Evolutionary conservation across 2,888 invertebrate genomes (phyloP).

Genomic region (Drosophila infuscata): DNA sequence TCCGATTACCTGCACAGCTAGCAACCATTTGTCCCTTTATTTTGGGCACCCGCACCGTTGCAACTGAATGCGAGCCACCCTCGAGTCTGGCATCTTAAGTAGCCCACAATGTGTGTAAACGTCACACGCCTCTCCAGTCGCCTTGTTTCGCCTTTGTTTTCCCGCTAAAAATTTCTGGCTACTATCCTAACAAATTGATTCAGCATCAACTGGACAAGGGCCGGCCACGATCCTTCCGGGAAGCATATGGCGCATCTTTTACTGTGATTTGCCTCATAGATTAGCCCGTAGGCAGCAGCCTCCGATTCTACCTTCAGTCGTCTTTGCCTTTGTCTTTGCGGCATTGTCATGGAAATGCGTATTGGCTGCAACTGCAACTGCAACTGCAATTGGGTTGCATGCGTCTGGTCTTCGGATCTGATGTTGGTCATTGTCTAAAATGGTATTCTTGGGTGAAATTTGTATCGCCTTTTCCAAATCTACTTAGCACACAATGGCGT

Average conservation of each 20-base stretch:
- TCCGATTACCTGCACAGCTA: conserved; percentile 77
- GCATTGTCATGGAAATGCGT: conserved; percentile 71
- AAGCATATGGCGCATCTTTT: conserved; percentile 64
- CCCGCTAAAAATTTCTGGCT: conserved; percentile 55
- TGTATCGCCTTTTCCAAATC: conserved; percentile 84
- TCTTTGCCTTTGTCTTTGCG: conserved; percentile 53
- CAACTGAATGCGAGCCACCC: conserved; percentile 53
- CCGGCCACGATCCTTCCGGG: conserved; percentile 36
- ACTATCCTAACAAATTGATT: conserved; percentile 71
- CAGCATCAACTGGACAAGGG: conserved; percentile 62
- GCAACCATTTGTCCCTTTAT: conserved; percentile 49
- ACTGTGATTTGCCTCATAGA: conserved; percentile 72
- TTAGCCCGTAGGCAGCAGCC: conserved; percentile 53
- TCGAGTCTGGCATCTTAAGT: conserved; percentile 56
- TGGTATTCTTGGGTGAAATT: conserved; percentile 77
- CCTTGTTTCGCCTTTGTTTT: conserved; percentile 54
- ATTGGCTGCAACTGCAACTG: conserved; percentile 40
- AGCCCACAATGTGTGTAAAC: conserved; percentile 71
- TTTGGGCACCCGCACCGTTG: conserved; percentile 45
- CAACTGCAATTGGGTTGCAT: conserved; percentile 32
- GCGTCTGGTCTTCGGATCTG: conserved; percentile 26
- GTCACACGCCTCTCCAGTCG: conserved; percentile 81
- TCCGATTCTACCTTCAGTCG: conserved; percentile 22
- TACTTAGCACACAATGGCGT: conserved; percentile 84
- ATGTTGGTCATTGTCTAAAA: conserved; percentile 63